phyloP scores from a whole-genome alignment of 2,797 vertebrate species.

The Oryzias sinensis region DNA sequence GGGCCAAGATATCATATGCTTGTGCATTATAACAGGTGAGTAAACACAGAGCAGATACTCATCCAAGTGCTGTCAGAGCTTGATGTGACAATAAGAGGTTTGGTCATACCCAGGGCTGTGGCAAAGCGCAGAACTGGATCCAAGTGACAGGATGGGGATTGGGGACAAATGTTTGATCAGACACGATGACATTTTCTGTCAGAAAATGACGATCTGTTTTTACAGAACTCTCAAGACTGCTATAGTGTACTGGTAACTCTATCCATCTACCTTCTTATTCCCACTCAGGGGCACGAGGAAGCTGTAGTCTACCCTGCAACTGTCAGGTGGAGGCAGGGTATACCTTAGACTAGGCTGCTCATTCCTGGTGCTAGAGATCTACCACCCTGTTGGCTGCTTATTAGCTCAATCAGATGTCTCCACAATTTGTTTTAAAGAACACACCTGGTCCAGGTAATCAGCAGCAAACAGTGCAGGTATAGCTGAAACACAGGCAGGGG shows the following conservation, averaged over 20 bases:
- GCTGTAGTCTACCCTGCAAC: too few relatives aligned
- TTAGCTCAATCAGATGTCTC: too few relatives aligned
- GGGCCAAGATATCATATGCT: slow-evolving; percentile 29
- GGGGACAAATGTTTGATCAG: slow-evolving; percentile 55
- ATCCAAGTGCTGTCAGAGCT: slow-evolving; percentile 59
- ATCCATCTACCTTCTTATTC: too few relatives aligned
- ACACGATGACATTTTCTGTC: slow-evolving; percentile 47
- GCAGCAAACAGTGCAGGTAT: too few relatives aligned
- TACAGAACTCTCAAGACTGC: slow-evolving; percentile 14
- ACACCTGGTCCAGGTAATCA: too few relatives aligned
- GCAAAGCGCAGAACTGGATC: slow-evolving; percentile 16
- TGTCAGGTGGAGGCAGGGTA: too few relatives aligned
- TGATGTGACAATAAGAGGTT: slow-evolving; percentile 75
- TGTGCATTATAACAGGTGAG: slow-evolving; percentile 56
- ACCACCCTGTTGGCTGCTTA: too few relatives aligned
- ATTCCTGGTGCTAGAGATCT: too few relatives aligned
- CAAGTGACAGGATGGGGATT: slow-evolving; percentile 69
- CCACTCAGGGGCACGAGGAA: too few relatives aligned
- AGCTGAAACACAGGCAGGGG: too few relatives aligned
- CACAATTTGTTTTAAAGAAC: too few relatives aligned
- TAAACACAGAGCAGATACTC: slow-evolving; percentile 58
- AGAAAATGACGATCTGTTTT: slow-evolving; percentile 25
- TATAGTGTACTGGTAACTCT: background rate
- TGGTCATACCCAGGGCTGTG: slow-evolving; percentile 48
- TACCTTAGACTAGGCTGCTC: too few relatives aligned